Evolutionary conservation across 1,140 invertebrate genomes (phyloP), one percentile per base, ranked within the genome.

Genomic region (Cryptotermes secundus): DNA sequence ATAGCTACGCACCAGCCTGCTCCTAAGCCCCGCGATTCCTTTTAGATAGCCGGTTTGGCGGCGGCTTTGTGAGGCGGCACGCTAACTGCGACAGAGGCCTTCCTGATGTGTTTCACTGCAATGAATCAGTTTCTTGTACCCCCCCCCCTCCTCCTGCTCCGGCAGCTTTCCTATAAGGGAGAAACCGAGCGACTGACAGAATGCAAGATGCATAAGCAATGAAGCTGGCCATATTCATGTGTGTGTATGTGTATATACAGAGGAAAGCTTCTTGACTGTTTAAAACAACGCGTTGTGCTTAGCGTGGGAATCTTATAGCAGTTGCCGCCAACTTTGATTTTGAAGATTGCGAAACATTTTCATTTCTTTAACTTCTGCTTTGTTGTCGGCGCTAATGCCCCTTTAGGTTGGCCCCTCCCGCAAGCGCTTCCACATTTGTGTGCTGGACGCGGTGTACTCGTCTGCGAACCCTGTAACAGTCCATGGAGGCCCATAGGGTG

Each of bases 151-250:
- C 53, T 3, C 3, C 53, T 26, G 3, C 53, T 59, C 7, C 53
- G 19, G 6, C 53, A 59, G 19, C 53, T 72, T 72, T 72, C 59
- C 59, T 72, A 31, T 72, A 72, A 26, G 59, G n/a, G 2, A 72
- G 59, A 72, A n/a, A 72, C 7, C 59, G 7, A 6, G 16, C 59
- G 16, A 22, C 19, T 14, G 26, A 72, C 59, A 72, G 59, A 26
- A 72, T 72, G 59, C 59, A 72, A 31, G 59, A 14, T 72, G 59
- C 59, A 72, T 72, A 72, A 72, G 31, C 59, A 72, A 72, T 31
- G 26, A 72, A 72, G 26, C 14, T 31, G 31, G 31, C 59, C 6
- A 72, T 72, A 72, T 72, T 72, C 59, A 9, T 72, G 31, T 72
- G 14, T 72, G 31, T 72, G n/a, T 72, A 31, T n/a, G 31, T 31